Percentiles rank a stretch among this genome's conserved stretches.
Evolutionary conservation across 2,888 invertebrate genomes (phyloP).

Genomic region (Luperina testacea): DNA sequence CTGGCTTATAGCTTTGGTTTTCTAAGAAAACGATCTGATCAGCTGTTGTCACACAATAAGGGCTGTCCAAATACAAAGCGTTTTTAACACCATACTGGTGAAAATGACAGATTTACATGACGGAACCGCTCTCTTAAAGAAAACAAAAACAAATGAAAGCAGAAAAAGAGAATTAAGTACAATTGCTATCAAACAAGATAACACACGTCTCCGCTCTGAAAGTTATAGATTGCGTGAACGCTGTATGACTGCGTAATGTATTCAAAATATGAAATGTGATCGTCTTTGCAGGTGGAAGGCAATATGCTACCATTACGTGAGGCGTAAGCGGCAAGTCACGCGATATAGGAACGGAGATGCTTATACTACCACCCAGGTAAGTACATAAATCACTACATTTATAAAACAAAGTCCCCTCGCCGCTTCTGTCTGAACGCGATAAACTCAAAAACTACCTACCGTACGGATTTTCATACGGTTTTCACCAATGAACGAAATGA

Average conservation of each 20-base stretch:
- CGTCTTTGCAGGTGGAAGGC: conserved; percentile 93
- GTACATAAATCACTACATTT: conserved; percentile 26
- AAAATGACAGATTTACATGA: not conserved
- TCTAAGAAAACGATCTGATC: not conserved
- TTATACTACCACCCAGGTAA: conserved; percentile 94
- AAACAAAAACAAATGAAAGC: conserved; percentile 2
- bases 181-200: conserved; percentile 10
- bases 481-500: not conserved
- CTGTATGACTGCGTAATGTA: conserved; percentile 50
- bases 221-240: conserved; percentile 47
- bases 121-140: too few relatives aligned
- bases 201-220: conserved; percentile 21
- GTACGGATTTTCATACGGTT: not conserved
- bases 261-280: conserved; percentile 58
- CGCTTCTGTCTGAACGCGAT: not conserved
- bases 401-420: not conserved
- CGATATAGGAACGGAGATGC: conserved; percentile 95
- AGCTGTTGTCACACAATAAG: not conserved
- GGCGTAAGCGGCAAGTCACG: conserved; percentile 93
- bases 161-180: not conserved
- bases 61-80: not conserved
- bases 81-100: not conserved
- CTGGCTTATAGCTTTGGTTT: not conserved
- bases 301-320: conserved; percentile 95
- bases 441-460: not conserved